phyloP scores from a whole-genome alignment of 2,888 invertebrate species.

The Drosophila sordidapex region DNA sequence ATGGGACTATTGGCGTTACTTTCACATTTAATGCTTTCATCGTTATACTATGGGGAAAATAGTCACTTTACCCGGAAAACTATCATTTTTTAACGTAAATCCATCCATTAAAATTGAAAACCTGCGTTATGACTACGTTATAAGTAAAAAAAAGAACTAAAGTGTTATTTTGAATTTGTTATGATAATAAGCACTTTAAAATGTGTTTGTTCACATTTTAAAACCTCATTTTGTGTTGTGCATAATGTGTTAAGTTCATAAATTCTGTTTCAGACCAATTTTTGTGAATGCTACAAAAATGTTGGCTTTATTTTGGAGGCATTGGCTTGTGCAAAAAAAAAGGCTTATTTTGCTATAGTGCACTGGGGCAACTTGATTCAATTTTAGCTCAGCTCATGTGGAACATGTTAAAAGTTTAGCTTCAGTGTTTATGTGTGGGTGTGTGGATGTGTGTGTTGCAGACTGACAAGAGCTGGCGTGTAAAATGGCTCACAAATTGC shows the following conservation, averaged over 20 bases:
- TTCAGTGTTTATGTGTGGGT: constrained; percentile 23
- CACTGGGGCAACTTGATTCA: constrained; percentile 61
- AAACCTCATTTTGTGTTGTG: not conserved
- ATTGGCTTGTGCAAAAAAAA: not conserved
- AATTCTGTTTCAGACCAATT: not conserved
- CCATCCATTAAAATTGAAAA: not conserved
- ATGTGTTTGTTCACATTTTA: not conserved
- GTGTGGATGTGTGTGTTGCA: constrained; percentile 10
- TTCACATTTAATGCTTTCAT: constrained; percentile 1
- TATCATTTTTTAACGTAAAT: not conserved
- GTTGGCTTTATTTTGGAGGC: not conserved
- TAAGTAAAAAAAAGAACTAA: not conserved
- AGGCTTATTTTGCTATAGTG: not conserved
- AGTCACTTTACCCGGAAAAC: not conserved
- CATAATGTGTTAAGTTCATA: not conserved
- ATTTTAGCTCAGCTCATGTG: constrained; percentile 51
- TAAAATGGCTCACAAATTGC: constrained; percentile 79
- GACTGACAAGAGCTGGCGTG: constrained; percentile 57
- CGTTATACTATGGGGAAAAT: not conserved
- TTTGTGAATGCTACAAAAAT: not conserved
- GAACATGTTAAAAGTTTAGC: constrained; percentile 48
- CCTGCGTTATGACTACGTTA: not conserved
- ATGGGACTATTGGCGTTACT: constrained; percentile 4
- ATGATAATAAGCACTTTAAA: not conserved
- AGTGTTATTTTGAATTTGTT: not conserved